A percentile compares a stretch with the other conserved stretches of the same genome.
Conservation (phyloP, 2,113 vertebrate species). For the Rhegmatorhina hoffmannsi region DNA sequence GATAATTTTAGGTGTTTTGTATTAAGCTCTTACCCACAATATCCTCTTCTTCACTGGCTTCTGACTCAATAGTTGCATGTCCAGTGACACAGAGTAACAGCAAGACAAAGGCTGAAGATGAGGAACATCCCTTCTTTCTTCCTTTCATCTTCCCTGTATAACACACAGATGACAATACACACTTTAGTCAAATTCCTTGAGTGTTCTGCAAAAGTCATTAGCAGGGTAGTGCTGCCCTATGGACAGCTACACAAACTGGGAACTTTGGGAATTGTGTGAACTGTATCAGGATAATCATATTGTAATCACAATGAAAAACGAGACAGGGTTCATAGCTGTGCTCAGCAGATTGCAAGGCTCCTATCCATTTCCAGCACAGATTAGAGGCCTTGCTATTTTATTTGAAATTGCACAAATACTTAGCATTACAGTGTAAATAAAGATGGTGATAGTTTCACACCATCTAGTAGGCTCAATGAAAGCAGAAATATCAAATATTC, state of each 20-base stretch:
- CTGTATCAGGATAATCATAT: neutral
- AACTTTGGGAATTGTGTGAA: neutral
- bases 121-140: conserved; percentile 26
- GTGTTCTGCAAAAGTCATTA: neutral
- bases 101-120: neutral
- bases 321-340: neutral
- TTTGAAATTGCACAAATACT: neutral
- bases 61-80: neutral
- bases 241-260: neutral
- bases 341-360: neutral
- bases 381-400: neutral
- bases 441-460: neutral
- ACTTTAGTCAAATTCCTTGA: neutral
- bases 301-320: neutral
- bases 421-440: neutral
- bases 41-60: neutral
- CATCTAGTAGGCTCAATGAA: neutral
- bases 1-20: neutral
- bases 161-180: neutral
- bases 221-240: accelerated
- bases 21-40: conserved; percentile 59
- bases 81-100: neutral
- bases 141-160: conserved; percentile 41
- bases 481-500: neutral
- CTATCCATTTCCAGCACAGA: neutral